Conservation (phyloP, 2,888 invertebrate genomes). For the Cryptops parisi region DNA sequence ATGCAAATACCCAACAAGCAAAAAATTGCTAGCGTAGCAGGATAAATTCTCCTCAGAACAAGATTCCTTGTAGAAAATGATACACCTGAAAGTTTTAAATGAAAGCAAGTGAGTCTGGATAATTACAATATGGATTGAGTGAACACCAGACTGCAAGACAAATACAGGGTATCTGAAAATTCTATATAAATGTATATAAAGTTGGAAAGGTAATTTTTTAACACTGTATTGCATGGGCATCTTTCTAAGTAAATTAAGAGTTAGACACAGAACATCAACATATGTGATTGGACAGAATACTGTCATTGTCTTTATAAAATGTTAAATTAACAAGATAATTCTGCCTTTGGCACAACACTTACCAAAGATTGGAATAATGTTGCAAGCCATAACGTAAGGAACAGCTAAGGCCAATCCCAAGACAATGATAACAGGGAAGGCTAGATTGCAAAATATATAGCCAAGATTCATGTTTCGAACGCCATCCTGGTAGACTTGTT, state of each 20-base stretch:
- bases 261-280: no score
- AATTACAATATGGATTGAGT: no score
- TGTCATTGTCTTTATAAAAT: no score
- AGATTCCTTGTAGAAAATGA: conserved; percentile 40
- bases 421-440: conserved; percentile 74
- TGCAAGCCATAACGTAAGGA: conserved; percentile 81
- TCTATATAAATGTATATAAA: no score
- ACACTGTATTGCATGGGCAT: no score
- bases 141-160: no score
- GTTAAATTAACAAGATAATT: neutral
- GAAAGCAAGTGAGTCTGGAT: neutral
- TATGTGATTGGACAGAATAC: no score
- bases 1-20: conserved; percentile 52
- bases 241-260: neutral
- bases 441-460: conserved; percentile 69
- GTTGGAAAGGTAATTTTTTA: no score
- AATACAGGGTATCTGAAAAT: no score
- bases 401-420: conserved; percentile 79
- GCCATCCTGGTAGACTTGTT: conserved; percentile 85
- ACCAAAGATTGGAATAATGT: conserved; percentile 36
- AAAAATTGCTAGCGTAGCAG: conserved; percentile 60
- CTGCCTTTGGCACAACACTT: conserved; percentile 22
- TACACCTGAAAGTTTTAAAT: conserved; percentile 26
- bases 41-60: conserved; percentile 75
- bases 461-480: conserved; percentile 79